Percentiles rank a stretch among this genome's conserved stretches.
phyloP scores from a whole-genome alignment of 2,797 vertebrate genomes.

The Smutsia temminckii region DNA sequence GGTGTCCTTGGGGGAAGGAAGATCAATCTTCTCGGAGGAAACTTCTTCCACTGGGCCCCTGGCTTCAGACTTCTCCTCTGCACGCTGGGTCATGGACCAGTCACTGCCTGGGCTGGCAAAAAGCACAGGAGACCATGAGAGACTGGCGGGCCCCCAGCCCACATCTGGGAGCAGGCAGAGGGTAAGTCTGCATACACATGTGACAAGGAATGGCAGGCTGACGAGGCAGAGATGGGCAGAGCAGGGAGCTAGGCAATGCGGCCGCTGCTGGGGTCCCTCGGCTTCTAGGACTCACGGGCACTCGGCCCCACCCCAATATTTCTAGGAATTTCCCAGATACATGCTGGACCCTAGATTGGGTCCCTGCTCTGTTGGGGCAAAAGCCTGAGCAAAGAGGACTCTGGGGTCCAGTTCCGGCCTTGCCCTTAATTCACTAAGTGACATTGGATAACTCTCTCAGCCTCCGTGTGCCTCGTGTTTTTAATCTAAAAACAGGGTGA shows the following conservation, averaged over 20 bases:
- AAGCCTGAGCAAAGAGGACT: neutral
- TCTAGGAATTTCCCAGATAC: neutral
- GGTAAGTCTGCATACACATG: neutral
- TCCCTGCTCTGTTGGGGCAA: neutral
- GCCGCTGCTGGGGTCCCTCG: constrained; percentile 41
- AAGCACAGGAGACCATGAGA: constrained; percentile 79
- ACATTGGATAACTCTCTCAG: neutral
- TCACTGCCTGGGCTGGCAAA: constrained; percentile 92
- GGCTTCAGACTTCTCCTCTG: constrained; percentile 50
- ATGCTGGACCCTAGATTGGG: neutral
- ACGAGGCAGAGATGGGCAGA: neutral
- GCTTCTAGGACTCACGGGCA: neutral
- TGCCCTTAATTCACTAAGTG: neutral
- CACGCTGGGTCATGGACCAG: constrained; percentile 86
- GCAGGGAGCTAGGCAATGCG: constrained; percentile 1
- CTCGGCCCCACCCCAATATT: neutral
- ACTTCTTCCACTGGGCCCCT: constrained; percentile 35
- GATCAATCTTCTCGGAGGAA: constrained; percentile 37
- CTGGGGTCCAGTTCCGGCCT: neutral
- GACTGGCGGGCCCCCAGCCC: neutral
- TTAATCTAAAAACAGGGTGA: neutral
- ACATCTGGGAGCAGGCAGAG: neutral
- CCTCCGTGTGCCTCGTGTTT: neutral
- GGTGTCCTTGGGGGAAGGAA: constrained; percentile 36
- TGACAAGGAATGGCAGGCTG: neutral